Base-by-base conservation (phyloP, 1,140 invertebrate genomes). In the Zaprionus inermis region DNA sequence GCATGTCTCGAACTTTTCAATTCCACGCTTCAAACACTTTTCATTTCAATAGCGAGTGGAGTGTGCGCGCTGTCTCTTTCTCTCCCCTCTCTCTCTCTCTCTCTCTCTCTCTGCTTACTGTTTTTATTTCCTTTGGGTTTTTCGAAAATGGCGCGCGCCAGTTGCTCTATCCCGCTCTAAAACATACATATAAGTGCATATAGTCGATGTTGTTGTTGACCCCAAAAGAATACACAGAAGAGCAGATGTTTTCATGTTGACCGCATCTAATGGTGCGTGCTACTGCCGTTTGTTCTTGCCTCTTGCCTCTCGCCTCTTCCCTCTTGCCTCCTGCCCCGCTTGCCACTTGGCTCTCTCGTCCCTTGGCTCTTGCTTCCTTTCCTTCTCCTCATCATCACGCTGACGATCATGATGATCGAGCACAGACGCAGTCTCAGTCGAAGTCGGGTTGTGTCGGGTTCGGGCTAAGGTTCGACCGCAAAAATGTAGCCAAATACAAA, bases 211-310 rank as follows among this genome's bases (percentile, higher is more conserved):
- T 67, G 58, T 30, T 75, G 51, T 72, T 83, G 84, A 86, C 83
- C 84, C 77, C 83, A 72, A 78, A 78, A 64, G 64, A 73, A 68
- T 20, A 73, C 72, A 79, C 61, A 59, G 72, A 81, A 72, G 72
- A 78, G 88, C 88, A 91, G 88, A 91, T 91, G 88, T 91, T 91
- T 91, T 77, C 75, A 77, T 74, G 89, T 91, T 91, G 88, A 91
- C 88, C 88, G 88, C 88, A 91, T 91, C 88, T 91, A 91, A 91
- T 91, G 88, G 88, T 91, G 83, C 89, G 88, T 91, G 88, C 88
- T 88, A 91, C 88, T 91, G 88, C 79, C 72, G 65, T 80, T 78
- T 80, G 76, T 65, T 70, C 63, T 67, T 74, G 72, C 72, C 58
- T 41, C 57, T 52, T 68, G 52, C 64, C 72, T 30, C 49, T 38